Evolutionary conservation across 37 sponge, comb jelly and placozoan species (phyloP), one percentile per base, ranked within the genome.

Genomic region (Geodia barretti): DNA sequence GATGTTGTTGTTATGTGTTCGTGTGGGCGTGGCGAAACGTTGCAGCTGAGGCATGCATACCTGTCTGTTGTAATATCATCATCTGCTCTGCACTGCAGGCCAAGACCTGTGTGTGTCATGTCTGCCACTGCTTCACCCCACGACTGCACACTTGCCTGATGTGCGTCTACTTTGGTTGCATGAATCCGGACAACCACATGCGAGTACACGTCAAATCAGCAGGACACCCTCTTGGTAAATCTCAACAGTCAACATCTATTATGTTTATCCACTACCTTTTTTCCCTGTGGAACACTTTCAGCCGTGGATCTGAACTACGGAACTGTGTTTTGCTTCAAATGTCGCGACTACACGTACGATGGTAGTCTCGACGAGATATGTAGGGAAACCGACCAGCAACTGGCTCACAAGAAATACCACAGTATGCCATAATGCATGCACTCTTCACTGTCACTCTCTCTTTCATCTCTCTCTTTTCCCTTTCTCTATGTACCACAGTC

Each of bases 141-240:
- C 76, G 82, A 8, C 80, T 97, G 68, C 85, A 91, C 41, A 86
- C 95, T 3, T 97, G 97, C 41, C 82, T 97, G 47, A 80, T 79
- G n/a, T 97, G 97, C 80, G 97, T 97, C 67, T 93, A 79, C 77
- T 74, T 94, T 64, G 97, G 92, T 4, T 97, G 97, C 75, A 76
- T 84, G 67, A 60, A 60, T 9, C 84, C 87, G 0, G 83, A 92
- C n/a, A 95, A 92, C 39, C 93, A 92, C 78, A 82, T 92, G 74
- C 83, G 76, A 19, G 42, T 68, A 0, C 93, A 95, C 58, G 71
- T 80, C 64, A 74, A 87, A 43, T 72, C 68, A 28, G 81, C 95
- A 9, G 85, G 82, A 37, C 95, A 94, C 59, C 20, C 21, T 3
- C 75, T 94, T 42, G 84, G 95, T 94, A 80, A 70, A 80, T 14